Evolutionary conservation across 2,888 invertebrate genomes (phyloP), one percentile per base, ranked within the genome.

Genomic region (Unio pictorum): DNA sequence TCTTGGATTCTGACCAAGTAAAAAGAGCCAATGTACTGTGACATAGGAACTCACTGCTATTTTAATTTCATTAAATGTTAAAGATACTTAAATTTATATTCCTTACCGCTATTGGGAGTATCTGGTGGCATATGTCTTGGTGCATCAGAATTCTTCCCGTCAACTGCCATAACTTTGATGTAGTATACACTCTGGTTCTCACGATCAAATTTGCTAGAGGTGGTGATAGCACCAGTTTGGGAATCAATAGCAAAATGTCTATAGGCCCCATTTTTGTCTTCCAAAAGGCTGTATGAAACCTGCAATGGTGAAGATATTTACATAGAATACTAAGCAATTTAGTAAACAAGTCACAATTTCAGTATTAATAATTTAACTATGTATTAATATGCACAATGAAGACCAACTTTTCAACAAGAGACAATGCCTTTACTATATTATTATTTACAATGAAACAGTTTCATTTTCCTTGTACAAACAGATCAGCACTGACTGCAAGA

Each of bases 161-260:
- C 99, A 71, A 97, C 92, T 0, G 98, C 99, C 90, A 97, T 96
- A 84, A 99, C 98, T 90, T 98, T 97, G 88, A 99, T 92, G 57
- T 98, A 98, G 91, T 98, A 99, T 11, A 81, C 80, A 54, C 80
- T 74, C 62, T 79, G 77, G 62, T 71, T 67, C 91, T 99, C 99
- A 78, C 98, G 94, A 92, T 99, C 99, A 92, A 99, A 99, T 86
- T 96, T 95, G 83, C 95, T 93, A 91, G 96, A 96, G 60, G 98
- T 97, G 92, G 95, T 97, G 89, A 99, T 95, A 91, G 97, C 96
- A 30, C 99, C 99, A 55, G 97, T 96, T 91, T 65, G 55, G 30
- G 76, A 68, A 57, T 79, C 73, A 17, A 85, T 85, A 59, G 75
- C 71, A 69, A 85, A 85, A 64, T 79, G 71, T 55, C 67, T 64